These are phyloP conservation scores for Caenorhabditis sp. DNA, from an alignment of 2,888 invertebrate species.

Conservation along the genomic window DNA sequence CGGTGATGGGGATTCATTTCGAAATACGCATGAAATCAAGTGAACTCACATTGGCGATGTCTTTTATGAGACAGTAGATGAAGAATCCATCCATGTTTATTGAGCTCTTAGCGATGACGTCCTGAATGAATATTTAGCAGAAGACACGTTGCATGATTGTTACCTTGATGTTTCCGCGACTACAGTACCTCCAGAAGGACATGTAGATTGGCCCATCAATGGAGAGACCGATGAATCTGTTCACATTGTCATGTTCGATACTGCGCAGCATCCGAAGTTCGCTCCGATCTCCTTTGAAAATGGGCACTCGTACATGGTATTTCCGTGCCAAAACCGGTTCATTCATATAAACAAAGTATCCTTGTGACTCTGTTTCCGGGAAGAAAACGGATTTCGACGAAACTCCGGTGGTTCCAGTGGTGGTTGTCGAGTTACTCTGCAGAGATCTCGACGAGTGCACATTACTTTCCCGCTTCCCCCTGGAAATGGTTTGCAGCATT, in stretches of 20 bases:
- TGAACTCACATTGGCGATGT: conserved; percentile 66
- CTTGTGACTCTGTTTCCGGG: conserved; percentile 62
- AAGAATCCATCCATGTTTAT: conserved; percentile 73
- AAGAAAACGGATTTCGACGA: conserved; percentile 34
- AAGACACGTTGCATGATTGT: too few species aligned
- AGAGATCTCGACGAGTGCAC: conserved; percentile 65
- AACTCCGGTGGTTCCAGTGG: conserved; percentile 61
- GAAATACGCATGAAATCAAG: conserved; percentile 2
- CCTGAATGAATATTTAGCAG: conserved; percentile 31
- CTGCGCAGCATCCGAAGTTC: conserved; percentile 69
- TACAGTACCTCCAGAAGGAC: conserved; percentile 79
- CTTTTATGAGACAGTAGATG: conserved; percentile 70
- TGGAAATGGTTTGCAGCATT: conserved; percentile 48
- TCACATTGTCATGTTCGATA: conserved; percentile 80
- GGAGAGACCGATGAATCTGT: conserved; percentile 78
- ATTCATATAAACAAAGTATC: conserved; percentile 56
- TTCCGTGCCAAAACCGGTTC: conserved; percentile 65
- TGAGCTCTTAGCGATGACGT: conserved; percentile 68
- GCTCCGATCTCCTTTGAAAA: conserved; percentile 55
- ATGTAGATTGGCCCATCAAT: conserved; percentile 75
- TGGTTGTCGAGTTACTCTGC: conserved; percentile 67
- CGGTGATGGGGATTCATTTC: not conserved
- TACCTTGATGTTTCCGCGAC: conserved; percentile 66
- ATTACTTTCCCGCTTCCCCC: conserved; percentile 50
- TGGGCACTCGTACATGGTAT: conserved; percentile 51